A percentile compares a stretch with the other conserved stretches of the same genome.
Conservation (phyloP, 53 echinoderm and acorn worm genomes). For the Holothuria scabra region DNA sequence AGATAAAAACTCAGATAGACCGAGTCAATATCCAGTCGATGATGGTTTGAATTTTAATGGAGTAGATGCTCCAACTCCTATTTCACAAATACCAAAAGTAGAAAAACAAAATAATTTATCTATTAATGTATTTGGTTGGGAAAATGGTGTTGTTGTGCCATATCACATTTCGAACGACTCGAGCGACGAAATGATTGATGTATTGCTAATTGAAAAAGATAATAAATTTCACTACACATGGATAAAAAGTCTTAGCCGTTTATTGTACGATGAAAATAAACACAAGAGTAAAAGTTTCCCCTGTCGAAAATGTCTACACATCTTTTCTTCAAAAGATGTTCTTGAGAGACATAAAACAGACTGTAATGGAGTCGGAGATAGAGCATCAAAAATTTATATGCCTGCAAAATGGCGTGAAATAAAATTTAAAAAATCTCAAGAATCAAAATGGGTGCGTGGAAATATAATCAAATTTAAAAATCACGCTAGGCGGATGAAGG, state of each 20-base stretch:
- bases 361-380: neutral
- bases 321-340: neutral
- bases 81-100: slow-evolving; percentile 5
- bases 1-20: too few relatives aligned
- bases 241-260: neutral
- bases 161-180: neutral
- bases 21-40: too few relatives aligned
- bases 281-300: neutral
- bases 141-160: neutral
- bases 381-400: neutral
- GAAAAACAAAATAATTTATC: neutral
- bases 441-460: slow-evolving; percentile 1
- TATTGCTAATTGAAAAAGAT: neutral
- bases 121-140: slow-evolving; percentile 9
- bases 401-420: neutral
- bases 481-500: neutral
- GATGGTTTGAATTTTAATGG: neutral
- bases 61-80: neutral
- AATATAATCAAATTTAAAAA: neutral
- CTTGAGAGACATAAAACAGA: neutral
- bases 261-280: neutral
- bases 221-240: slow-evolving; percentile 1
- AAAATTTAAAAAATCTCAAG: neutral
- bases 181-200: neutral
- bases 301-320: slow-evolving; percentile 2